Conservation (phyloP, 1,140 invertebrate species). For the Halictus rubicundus region DNA sequence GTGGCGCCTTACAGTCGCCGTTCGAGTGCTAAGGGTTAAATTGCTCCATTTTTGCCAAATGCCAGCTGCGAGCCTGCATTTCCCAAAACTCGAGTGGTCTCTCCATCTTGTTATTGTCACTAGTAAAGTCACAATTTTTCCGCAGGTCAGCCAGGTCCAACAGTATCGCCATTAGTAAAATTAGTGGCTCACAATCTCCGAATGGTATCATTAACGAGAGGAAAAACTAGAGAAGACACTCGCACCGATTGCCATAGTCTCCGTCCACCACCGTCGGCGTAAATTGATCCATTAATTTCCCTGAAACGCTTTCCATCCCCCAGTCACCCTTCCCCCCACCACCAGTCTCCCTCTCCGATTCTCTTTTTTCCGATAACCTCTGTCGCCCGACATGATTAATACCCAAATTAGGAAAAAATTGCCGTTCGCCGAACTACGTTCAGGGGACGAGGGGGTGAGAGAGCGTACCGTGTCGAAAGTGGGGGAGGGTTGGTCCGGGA, state of each 20-base stretch:
- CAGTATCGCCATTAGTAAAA: too few relatives aligned
- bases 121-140: not conserved
- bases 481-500: conserved; percentile 49
- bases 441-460: conserved; percentile 9
- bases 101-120: too few relatives aligned
- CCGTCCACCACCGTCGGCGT: not conserved
- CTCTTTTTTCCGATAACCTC: conserved; percentile 53
- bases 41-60: too few relatives aligned
- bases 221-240: not conserved
- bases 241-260: not conserved
- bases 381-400: conserved; percentile 70
- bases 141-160: too few relatives aligned
- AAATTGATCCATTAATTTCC: conserved; percentile 23
- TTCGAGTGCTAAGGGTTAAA: too few relatives aligned
- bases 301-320: not conserved
- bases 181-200: not conserved
- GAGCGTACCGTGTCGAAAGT: conserved; percentile 2
- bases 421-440: conserved; percentile 44
- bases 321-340: too few relatives aligned
- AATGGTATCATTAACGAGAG: not conserved
- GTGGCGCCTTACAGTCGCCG: too few relatives aligned
- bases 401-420: conserved; percentile 74
- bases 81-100: too few relatives aligned
- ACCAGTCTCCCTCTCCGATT: not conserved
- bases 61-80: too few relatives aligned